Conservation (phyloP, 2,113 vertebrate genomes). For the Formicarius rufipectus region DNA sequence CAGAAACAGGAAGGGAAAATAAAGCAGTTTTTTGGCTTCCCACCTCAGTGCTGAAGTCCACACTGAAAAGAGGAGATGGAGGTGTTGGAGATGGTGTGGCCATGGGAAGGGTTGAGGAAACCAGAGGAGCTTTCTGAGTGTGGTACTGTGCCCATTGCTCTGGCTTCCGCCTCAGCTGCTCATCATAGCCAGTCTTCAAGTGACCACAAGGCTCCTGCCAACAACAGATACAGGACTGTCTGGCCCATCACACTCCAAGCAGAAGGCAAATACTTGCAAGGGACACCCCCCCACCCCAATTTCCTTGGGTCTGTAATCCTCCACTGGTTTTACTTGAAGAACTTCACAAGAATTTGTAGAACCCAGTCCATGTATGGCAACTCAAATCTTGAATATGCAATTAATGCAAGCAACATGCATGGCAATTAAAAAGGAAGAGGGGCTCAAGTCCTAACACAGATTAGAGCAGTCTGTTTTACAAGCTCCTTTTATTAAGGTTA, state of each 20-base stretch:
- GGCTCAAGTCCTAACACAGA: neutral
- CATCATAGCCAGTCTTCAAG: constrained; percentile 87
- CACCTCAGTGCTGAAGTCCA: constrained; percentile 91
- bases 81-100: constrained; percentile 84
- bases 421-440: neutral
- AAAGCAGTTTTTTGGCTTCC: neutral
- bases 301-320: neutral
- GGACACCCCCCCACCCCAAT: neutral
- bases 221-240: neutral
- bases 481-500: neutral
- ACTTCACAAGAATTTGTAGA: neutral
- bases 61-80: constrained; percentile 90
- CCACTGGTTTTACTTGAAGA: neutral
- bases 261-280: neutral
- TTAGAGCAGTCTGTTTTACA: neutral
- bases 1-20: neutral
- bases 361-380: neutral
- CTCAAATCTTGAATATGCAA: neutral
- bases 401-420: neutral
- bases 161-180: constrained; percentile 88
- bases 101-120: constrained; percentile 76
- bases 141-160: constrained; percentile 93
- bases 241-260: neutral
- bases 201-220: constrained; percentile 86
- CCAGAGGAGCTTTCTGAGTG: constrained; percentile 77